phyloP scores from a whole-genome alignment of 1,140 invertebrate species.

The Parapsyche elsis region DNA sequence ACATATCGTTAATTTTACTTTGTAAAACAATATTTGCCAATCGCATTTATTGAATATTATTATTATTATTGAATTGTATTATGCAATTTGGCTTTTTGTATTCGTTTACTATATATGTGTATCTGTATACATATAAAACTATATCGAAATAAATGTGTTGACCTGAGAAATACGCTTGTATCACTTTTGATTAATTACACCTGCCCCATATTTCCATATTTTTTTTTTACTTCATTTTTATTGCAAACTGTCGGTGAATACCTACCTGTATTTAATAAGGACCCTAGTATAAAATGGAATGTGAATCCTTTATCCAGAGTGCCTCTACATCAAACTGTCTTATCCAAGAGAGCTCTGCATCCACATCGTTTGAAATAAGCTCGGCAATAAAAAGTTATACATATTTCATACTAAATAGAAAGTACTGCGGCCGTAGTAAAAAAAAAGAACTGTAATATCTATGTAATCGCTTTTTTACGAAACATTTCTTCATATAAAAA shows the following conservation, averaged over 20 bases:
- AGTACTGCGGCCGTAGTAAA: neutral
- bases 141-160: slow-evolving; percentile 56
- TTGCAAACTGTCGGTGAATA: too few species aligned
- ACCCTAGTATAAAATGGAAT: neutral
- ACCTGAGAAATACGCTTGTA: slow-evolving; percentile 34
- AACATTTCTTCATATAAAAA: slow-evolving; percentile 37
- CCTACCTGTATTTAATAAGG: too few species aligned
- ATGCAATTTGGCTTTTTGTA: slow-evolving; percentile 56
- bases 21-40: slow-evolving; percentile 25
- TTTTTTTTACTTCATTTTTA: too few species aligned
- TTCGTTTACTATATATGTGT: slow-evolving; percentile 35
- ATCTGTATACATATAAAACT: slow-evolving; percentile 38
- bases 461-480: slow-evolving; percentile 31
- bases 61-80: slow-evolving; percentile 44
- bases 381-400: slow-evolving; percentile 38
- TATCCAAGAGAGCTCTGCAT: neutral
- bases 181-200: too few species aligned
- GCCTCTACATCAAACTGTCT: slow-evolving; percentile 11
- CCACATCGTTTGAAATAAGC: slow-evolving; percentile 17
- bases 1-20: slow-evolving; percentile 29
- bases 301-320: neutral
- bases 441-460: slow-evolving; percentile 10
- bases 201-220: too few species aligned
- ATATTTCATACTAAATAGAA: slow-evolving; percentile 35
- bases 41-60: neutral